Conservation (phyloP, 2,888 invertebrate genomes). For the Synergus gifuensis region DNA sequence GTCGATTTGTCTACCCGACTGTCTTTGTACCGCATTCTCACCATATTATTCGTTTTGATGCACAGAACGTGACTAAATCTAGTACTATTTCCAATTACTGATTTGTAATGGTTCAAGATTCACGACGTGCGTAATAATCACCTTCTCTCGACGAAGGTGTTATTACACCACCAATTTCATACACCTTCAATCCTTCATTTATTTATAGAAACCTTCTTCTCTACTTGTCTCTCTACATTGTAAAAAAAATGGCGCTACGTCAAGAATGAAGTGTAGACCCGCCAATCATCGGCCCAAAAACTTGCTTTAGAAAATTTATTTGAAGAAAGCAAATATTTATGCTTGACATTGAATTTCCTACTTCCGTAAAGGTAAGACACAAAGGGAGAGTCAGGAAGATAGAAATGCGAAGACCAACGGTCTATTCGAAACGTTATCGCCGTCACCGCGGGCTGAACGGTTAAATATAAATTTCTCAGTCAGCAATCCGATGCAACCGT, state of each 20-base stretch:
- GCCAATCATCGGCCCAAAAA: background rate
- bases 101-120: constrained; percentile 2
- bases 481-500: constrained; percentile 63
- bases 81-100: constrained; percentile 20
- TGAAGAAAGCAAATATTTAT: background rate
- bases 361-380: background rate
- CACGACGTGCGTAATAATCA: background rate
- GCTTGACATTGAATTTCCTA: background rate
- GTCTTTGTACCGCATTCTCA: constrained; percentile 33
- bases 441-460: constrained; percentile 60
- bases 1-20: constrained; percentile 24
- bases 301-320: background rate
- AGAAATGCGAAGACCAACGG: constrained; percentile 54
- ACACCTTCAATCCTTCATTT: background rate
- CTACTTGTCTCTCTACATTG: no score
- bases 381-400: background rate
- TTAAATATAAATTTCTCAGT: constrained; percentile 69
- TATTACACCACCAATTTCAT: background rate
- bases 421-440: constrained; percentile 63
- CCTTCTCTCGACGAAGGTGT: background rate
- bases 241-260: no score
- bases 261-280: no score
- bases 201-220: background rate
- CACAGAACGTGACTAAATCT: constrained; percentile 8
- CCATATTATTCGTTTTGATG: constrained; percentile 20